phyloP scores from a whole-genome alignment of 2,888 invertebrate species.

The Drosophila parthenogenetica region DNA sequence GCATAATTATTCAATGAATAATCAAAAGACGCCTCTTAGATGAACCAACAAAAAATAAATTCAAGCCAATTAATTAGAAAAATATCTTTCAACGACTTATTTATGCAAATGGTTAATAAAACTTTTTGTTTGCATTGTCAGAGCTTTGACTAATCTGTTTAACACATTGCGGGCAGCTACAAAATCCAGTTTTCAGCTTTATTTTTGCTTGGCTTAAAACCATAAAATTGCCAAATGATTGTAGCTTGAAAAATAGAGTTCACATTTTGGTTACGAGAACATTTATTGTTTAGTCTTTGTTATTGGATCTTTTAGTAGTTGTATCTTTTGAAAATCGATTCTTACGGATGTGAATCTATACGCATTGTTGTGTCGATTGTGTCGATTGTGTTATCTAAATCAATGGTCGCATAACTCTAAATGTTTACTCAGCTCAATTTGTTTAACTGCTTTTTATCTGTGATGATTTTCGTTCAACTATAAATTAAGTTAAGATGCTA shows the following conservation, averaged over 20 bases:
- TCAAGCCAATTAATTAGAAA: conserved; percentile 65
- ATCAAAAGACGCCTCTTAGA: conserved; percentile 43
- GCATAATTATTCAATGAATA: conserved; percentile 58
- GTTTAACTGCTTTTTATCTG: conserved; percentile 40
- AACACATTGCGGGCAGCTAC: conserved; percentile 55
- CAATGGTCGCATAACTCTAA: conserved; percentile 22
- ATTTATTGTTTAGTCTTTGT: conserved; percentile 22
- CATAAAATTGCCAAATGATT: conserved; percentile 46
- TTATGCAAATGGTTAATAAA: conserved; percentile 69
- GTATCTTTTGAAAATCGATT: conserved; percentile 1
- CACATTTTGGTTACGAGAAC: conserved; percentile 22
- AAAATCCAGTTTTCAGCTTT: conserved; percentile 29
- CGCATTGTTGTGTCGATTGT: background rate
- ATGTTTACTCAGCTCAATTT: conserved; percentile 58
- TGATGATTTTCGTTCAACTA: conserved; percentile 15
- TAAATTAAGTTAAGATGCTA: conserved; percentile 1
- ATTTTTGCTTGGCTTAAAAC: conserved; percentile 7
- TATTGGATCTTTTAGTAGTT: background rate
- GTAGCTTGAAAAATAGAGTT: conserved; percentile 35
- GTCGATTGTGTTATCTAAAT: conserved; percentile 44
- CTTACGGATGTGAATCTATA: background rate
- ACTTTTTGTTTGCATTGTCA: conserved; percentile 47
- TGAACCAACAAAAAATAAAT: conserved; percentile 56
- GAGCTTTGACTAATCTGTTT: conserved; percentile 58
- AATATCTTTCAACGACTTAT: conserved; percentile 45